Percentiles rank a stretch among this genome's conserved stretches.
These are phyloP conservation scores for Lepetodrilus schrolli DNA, from an alignment of 2,888 invertebrate species.

Conservation along the genomic window DNA sequence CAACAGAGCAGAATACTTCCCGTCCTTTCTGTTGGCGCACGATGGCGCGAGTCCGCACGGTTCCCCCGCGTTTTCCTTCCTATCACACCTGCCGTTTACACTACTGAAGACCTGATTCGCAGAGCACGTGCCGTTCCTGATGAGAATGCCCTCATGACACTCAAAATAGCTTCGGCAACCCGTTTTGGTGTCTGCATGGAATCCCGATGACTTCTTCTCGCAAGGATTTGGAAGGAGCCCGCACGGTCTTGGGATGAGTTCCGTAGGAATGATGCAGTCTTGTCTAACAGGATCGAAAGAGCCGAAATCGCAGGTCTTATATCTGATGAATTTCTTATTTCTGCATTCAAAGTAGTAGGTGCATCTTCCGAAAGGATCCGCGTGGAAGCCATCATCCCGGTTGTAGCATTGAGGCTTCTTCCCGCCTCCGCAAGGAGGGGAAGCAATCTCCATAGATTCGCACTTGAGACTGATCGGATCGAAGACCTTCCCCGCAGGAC, in stretches of 20 bases:
- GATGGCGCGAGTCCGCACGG: conserved; percentile 44
- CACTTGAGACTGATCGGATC: conserved; percentile 46
- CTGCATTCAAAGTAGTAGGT: conserved; percentile 51
- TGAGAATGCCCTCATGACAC: conserved; percentile 43
- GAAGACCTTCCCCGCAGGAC: conserved; percentile 45
- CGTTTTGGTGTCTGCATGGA: conserved; percentile 37
- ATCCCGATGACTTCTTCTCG: conserved; percentile 40
- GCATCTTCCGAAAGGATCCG: conserved; percentile 50
- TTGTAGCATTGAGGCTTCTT: conserved; percentile 41
- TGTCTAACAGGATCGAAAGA: conserved; percentile 46
- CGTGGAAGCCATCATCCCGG: conserved; percentile 45
- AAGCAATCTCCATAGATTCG: conserved; percentile 32
- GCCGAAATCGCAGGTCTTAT: conserved; percentile 46
- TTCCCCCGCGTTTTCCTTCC: conserved; percentile 39
- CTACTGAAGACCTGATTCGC: conserved; percentile 43
- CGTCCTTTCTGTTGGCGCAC: conserved; percentile 41
- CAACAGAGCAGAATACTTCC: conserved; percentile 41
- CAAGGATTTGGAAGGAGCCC: conserved; percentile 49
- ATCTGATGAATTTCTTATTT: conserved; percentile 37
- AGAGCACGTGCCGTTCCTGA: conserved; percentile 45
- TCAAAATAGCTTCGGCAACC: conserved; percentile 44
- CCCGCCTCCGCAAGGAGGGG: conserved; percentile 48
- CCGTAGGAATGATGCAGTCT: conserved; percentile 43
- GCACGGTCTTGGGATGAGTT: conserved; percentile 47
- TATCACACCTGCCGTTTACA: conserved; percentile 43